These are phyloP conservation scores for Craseonycteris thonglongyai DNA, from an alignment of 2,113 vertebrate species.

Conservation along the genomic window DNA sequence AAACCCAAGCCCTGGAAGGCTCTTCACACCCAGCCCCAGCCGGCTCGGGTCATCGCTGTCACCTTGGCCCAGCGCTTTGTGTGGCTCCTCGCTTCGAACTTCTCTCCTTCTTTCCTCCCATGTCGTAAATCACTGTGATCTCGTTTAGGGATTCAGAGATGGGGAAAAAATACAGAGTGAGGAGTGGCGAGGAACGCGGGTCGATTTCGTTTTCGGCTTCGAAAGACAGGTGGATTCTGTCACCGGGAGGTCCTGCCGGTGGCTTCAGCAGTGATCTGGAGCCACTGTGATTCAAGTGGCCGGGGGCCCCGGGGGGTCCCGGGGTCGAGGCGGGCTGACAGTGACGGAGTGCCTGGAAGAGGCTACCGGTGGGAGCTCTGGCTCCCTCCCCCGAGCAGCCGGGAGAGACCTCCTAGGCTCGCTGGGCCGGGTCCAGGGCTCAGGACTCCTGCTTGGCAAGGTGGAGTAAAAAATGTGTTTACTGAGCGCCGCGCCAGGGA, in stretches of 20 bases:
- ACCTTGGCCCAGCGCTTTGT: neutral
- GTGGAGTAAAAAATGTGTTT: constrained; percentile 72
- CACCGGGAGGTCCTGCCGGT: neutral
- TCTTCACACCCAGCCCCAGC: neutral
- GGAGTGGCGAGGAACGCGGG: neutral
- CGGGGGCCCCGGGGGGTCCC: neutral
- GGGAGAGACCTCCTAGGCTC: constrained; percentile 48
- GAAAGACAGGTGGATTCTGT: constrained; percentile 55
- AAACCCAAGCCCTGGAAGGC: neutral
- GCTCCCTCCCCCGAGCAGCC: neutral
- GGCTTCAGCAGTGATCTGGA: neutral
- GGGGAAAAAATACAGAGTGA: neutral
- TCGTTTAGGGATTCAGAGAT: neutral
- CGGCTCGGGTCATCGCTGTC: neutral
- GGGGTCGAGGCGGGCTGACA: neutral
- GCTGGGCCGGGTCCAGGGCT: constrained; percentile 32
- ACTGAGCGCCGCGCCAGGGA: constrained; percentile 45
- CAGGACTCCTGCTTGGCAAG: constrained; percentile 67
- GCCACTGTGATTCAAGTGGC: neutral
- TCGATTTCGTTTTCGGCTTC: neutral
- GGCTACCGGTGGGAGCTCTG: neutral
- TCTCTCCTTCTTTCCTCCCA: neutral
- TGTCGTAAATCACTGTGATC: neutral
- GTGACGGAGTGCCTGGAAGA: neutral
- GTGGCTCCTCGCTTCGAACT: neutral